A percentile compares a stretch with the other conserved stretches of the same genome.
These are phyloP conservation scores for Marmota flaviventris DNA, from an alignment of 2,113 vertebrate genomes.

Conservation along the genomic window DNA sequence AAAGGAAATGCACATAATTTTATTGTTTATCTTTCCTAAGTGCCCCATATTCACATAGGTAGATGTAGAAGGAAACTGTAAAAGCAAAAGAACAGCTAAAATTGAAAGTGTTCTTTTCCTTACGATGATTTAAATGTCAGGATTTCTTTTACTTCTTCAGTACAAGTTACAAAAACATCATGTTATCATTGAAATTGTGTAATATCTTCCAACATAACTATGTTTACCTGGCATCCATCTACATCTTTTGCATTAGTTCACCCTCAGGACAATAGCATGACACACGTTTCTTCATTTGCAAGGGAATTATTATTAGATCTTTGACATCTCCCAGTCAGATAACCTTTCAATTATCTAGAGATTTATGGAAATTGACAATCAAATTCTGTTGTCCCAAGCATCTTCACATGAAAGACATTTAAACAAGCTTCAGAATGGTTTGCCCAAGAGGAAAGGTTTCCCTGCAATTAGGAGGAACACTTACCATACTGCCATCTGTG, in stretches of 20 bases:
- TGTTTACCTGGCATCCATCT: neutral
- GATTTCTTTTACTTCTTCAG: neutral
- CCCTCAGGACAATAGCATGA: neutral
- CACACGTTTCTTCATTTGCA: neutral
- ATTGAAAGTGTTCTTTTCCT: neutral
- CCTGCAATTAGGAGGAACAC: constrained; percentile 70
- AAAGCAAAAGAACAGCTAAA: neutral
- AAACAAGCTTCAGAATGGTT: constrained; percentile 69
- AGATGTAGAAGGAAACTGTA: constrained; percentile 8
- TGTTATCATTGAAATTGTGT: neutral
- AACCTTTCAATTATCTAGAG: constrained; percentile 64
- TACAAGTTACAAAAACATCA: neutral
- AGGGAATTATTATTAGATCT: constrained; percentile 46
- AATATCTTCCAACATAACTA: neutral
- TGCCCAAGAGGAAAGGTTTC: constrained; percentile 68
- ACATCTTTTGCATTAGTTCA: neutral
- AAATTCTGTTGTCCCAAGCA: constrained; percentile 54
- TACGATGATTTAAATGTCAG: neutral
- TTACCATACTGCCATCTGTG: constrained; percentile 68
- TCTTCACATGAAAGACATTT: constrained; percentile 71
- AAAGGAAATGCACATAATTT: constrained; percentile 17
- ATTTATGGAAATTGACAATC: constrained; percentile 63
- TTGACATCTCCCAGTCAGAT: constrained; percentile 32
- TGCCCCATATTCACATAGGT: neutral
- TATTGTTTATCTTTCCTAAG: neutral